Conservation (phyloP, 2,797 vertebrate genomes). For the Rhincodon typus region DNA sequence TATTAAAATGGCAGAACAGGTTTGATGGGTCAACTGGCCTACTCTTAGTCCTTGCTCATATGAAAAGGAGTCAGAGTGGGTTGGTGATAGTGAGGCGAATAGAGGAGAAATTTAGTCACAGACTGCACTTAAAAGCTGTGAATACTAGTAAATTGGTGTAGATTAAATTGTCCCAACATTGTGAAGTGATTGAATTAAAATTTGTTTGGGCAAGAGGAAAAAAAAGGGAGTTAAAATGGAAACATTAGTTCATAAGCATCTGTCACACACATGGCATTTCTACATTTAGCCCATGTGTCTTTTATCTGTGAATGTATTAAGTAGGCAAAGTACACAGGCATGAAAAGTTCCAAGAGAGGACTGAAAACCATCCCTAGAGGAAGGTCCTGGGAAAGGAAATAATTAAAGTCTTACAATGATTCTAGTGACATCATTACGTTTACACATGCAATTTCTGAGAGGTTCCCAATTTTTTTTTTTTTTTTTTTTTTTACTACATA, state of each 20-base stretch:
- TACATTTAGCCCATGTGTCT: neutral
- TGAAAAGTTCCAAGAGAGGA: neutral
- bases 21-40: too few relatives aligned
- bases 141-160: neutral
- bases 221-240: neutral
- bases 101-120: neutral
- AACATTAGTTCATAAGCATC: neutral
- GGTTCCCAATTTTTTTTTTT: neutral
- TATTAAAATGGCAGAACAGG: too few relatives aligned
- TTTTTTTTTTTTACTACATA: neutral
- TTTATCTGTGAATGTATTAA: neutral
- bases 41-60: neutral
- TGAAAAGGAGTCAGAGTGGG: neutral
- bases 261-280: neutral
- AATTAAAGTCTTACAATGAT: neutral
- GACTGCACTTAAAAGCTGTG: neutral
- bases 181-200: neutral
- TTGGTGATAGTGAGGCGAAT: too few relatives aligned
- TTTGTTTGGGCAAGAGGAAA: neutral
- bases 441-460: neutral
- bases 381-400: neutral
- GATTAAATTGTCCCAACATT: neutral
- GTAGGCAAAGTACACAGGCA: neutral
- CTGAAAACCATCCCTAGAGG: neutral
- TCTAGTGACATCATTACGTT: neutral